phyloP scores from a whole-genome alignment of 2,888 invertebrate species.

The Cephus pulcher region DNA sequence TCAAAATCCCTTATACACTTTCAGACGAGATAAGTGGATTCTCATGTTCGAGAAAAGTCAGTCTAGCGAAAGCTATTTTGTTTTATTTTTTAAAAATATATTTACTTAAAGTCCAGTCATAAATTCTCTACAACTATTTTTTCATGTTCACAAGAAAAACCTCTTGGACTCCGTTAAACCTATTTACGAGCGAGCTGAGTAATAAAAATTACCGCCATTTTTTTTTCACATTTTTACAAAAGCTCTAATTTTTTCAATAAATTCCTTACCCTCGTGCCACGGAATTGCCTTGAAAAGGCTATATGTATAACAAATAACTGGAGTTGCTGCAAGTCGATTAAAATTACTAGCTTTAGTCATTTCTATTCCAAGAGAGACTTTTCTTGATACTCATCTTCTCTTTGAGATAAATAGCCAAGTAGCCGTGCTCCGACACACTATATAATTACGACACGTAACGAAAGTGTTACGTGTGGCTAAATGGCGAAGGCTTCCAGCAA shows the following conservation, averaged over 20 bases:
- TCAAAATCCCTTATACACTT: not conserved
- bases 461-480: slow-evolving; percentile 37
- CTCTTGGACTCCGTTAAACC: not conserved
- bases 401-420: slow-evolving; percentile 38
- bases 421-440: slow-evolving; percentile 32
- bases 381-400: slow-evolving; percentile 38
- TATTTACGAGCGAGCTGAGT: not conserved
- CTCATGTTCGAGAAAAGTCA: slow-evolving; percentile 13
- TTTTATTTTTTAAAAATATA: not conserved
- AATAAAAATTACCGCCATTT: not conserved
- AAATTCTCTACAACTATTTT: not conserved
- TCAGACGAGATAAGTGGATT: slow-evolving; percentile 18
- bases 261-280: not conserved
- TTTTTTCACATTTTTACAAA: not conserved
- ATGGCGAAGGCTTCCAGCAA: not conserved
- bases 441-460: slow-evolving; percentile 43
- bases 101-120: not conserved
- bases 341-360: not conserved
- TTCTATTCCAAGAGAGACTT: slow-evolving; percentile 17
- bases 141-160: not conserved
- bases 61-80: not conserved
- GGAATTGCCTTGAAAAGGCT: not conserved
- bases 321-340: not conserved
- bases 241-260: not conserved
- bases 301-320: not conserved